Percentiles rank a stretch among this genome's conserved stretches.
Evolutionary conservation across 1,140 invertebrate species (phyloP).

Genomic region (Sycophaga agraensis): DNA sequence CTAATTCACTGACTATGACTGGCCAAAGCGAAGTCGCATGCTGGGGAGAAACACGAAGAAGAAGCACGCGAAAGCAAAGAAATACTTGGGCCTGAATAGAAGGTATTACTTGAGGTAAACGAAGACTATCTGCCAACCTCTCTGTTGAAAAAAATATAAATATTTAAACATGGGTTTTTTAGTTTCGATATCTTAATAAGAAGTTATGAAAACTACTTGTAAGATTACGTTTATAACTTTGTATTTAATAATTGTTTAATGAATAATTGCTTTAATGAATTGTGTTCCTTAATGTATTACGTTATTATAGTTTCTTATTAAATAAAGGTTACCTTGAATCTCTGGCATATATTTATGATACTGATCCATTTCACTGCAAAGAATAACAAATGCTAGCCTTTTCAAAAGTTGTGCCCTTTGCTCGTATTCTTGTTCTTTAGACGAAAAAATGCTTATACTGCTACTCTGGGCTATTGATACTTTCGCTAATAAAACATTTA

Average conservation of each 20-base stretch:
- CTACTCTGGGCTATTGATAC: slow-evolving; percentile 79
- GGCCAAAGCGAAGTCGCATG: slow-evolving; percentile 92
- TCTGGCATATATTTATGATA: slow-evolving; percentile 91
- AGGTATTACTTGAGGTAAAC: slow-evolving; percentile 78
- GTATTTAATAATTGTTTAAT: no score
- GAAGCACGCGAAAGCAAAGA: slow-evolving; percentile 85
- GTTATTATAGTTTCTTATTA: no score
- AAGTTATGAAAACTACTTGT: no score
- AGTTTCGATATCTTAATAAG: no score
- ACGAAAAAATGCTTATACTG: slow-evolving; percentile 74
- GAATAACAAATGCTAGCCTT: slow-evolving; percentile 86
- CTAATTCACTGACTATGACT: slow-evolving; percentile 90
- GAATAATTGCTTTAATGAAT: no score
- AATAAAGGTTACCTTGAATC: slow-evolving; percentile 75
- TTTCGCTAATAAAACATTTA: slow-evolving; percentile 59
- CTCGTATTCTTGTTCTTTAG: slow-evolving; percentile 89
- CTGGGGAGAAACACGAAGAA: slow-evolving; percentile 83
- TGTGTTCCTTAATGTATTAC: no score
- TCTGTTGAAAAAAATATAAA: slow-evolving; percentile 66
- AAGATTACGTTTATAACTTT: no score
- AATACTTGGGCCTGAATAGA: slow-evolving; percentile 87
- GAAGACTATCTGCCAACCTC: slow-evolving; percentile 81
- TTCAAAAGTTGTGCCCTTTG: slow-evolving; percentile 84
- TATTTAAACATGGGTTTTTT: no score
- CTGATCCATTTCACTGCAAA: slow-evolving; percentile 90